Percentiles rank a stretch among this genome's conserved stretches.
Evolutionary conservation across 2,888 invertebrate species (phyloP).

Genomic region (Acrobasis suavella): DNA sequence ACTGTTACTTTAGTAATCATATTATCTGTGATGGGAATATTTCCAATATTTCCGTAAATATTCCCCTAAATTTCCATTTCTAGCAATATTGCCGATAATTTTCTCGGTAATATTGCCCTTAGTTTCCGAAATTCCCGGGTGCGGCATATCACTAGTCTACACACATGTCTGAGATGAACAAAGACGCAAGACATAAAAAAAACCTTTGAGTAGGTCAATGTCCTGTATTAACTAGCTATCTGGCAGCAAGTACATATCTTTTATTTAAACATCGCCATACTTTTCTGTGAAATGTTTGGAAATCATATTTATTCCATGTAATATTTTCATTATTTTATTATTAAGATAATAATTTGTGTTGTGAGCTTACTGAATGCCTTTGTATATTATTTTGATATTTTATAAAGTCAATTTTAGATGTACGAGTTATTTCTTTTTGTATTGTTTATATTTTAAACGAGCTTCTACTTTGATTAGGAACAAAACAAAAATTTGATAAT

Average conservation of each 20-base stretch:
- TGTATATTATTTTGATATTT: conserved; percentile 39
- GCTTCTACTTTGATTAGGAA: conserved; percentile 31
- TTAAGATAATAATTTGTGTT: conserved; percentile 45
- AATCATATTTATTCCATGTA: conserved; percentile 7
- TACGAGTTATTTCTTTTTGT: conserved; percentile 31
- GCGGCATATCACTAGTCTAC: no score
- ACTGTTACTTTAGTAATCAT: no score
- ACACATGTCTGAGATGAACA: no score
- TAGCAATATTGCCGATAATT: no score
- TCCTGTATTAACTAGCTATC: background rate
- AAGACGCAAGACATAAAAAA: no score
- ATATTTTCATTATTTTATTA: conserved; percentile 34
- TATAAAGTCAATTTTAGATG: conserved; percentile 43
- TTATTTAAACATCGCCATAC: conserved; percentile 12
- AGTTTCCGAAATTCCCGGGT: no score
- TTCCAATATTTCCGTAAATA: no score
- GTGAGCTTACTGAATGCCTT: conserved; percentile 48
- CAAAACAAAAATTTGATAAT: conserved; percentile 20
- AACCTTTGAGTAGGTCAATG: background rate
- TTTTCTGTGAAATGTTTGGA: conserved; percentile 4
- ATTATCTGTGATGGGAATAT: no score
- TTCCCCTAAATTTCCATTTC: no score
- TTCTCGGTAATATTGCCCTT: no score
- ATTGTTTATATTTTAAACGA: conserved; percentile 28
- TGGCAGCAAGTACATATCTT: conserved; percentile 1